phyloP scores from a whole-genome alignment of 2,113 vertebrate species.

The Alces alces region DNA sequence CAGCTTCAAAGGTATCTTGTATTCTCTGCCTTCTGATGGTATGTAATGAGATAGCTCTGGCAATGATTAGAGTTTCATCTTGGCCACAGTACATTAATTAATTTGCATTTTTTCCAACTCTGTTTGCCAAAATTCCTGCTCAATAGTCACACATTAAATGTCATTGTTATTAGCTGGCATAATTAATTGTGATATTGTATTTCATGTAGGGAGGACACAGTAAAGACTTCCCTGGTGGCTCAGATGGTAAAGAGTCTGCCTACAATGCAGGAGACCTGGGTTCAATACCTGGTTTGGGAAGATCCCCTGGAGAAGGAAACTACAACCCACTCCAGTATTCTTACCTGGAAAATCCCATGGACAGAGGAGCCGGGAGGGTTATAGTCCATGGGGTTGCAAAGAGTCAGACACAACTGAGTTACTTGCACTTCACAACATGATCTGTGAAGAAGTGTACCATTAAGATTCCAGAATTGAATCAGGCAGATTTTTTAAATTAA shows the following conservation, averaged over 20 bases:
- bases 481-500: neutral
- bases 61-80: neutral
- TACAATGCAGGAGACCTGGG: neutral
- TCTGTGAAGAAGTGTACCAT: neutral
- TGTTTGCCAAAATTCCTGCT: neutral
- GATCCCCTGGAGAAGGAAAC: neutral
- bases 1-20: neutral
- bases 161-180: neutral
- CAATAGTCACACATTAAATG: neutral
- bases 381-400: neutral
- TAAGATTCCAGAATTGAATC: neutral
- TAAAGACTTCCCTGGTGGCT: neutral
- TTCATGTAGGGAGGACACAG: neutral
- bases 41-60: neutral
- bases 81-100: neutral
- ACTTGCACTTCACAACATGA: neutral
- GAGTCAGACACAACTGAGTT: neutral
- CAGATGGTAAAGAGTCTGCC: neutral
- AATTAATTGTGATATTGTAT: neutral
- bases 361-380: fast-evolving
- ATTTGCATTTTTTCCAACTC: neutral
- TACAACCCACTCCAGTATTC: neutral
- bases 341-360: neutral
- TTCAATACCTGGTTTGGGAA: neutral
- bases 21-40: neutral